phyloP scores from a whole-genome alignment of 2,797 vertebrate species.

The Oophaga sylvatica region DNA sequence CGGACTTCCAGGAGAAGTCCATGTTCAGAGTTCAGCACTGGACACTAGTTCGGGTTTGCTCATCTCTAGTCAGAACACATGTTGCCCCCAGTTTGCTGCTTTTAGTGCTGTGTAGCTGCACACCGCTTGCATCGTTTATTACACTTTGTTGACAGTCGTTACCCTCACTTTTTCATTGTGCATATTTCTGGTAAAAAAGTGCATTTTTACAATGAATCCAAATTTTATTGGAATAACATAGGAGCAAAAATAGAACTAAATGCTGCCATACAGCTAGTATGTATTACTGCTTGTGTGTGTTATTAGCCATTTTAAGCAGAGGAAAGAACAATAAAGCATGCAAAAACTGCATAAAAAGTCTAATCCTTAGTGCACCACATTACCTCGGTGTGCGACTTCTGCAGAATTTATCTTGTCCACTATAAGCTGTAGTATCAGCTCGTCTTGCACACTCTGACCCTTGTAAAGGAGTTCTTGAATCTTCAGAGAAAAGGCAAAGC shows the following conservation, averaged over 20 bases:
- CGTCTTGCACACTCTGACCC: conserved; percentile 82
- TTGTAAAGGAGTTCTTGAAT: conserved; percentile 77
- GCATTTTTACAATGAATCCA: too few relatives aligned
- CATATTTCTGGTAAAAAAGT: too few relatives aligned
- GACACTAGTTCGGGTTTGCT: too few relatives aligned
- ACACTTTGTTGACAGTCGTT: too few relatives aligned
- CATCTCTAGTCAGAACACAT: too few relatives aligned
- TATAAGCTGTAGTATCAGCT: conserved; percentile 82
- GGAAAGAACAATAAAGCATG: neutral
- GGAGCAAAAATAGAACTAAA: neutral
- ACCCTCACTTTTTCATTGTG: too few relatives aligned
- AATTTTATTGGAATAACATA: too few relatives aligned
- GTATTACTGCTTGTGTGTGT: neutral
- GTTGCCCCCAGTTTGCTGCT: too few relatives aligned
- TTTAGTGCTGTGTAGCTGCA: too few relatives aligned
- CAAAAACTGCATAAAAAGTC: neutral
- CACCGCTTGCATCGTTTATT: too few relatives aligned
- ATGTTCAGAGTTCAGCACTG: too few relatives aligned
- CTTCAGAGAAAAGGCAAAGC: conserved; percentile 68
- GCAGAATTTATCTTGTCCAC: conserved; percentile 80
- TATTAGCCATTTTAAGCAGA: neutral
- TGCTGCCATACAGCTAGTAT: neutral
- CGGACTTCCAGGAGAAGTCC: too few relatives aligned
- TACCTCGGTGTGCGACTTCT: conserved; percentile 90
- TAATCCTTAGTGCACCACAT: neutral